Evolutionary conservation across 2,113 vertebrate species (phyloP), one percentile per base, ranked within the genome.

Genomic region (Hippotragus niger): DNA sequence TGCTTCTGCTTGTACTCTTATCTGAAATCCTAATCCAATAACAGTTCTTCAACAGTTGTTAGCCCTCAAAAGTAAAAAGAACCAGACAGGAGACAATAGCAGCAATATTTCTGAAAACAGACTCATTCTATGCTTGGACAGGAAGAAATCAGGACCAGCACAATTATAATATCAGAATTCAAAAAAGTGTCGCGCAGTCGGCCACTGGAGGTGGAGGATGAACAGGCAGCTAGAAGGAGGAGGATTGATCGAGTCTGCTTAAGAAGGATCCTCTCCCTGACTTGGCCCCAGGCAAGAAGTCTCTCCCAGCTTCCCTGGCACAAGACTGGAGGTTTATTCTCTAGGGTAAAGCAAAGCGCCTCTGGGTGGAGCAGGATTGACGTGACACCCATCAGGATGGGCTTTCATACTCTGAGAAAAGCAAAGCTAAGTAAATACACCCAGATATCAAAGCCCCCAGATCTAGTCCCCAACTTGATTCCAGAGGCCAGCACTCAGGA

Each of bases 171-270:
- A 7, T 62, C 55, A 33, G 36, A 40, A 71, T 74, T 33, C 55
- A 53, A 2, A n/a, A 15, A 6, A 0, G 8, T 14, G 27, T 2
- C 52, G 19, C 1, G 1, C 8, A 15, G 25, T 67, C 53, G 3
- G 1, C 17, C 23, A 40, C 17, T 16, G 5, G 16, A 62, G 7
- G 12, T 6, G 5, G 16, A 7, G 2, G 19, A 1, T 29, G 33
- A 33, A 16, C 0, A 81, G n/a, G 47, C 50, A 27, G 10, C 7
- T 8, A 3, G 53, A 64, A 40, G 47, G 62, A 93, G 29, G 10
- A 40, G 1, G 53, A 15, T 2, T 15, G 21, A 2, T 14, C 14
- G 58, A 62, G 36, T n/a, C 19, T 23, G 7, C 23, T 40, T 27
- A 58, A 55, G 84, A 53, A 57, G 13, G 6, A 43, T 12, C 4